Evolutionary conservation across 2,888 invertebrate species (phyloP).

Genomic region (Drosophila infuscata): DNA sequence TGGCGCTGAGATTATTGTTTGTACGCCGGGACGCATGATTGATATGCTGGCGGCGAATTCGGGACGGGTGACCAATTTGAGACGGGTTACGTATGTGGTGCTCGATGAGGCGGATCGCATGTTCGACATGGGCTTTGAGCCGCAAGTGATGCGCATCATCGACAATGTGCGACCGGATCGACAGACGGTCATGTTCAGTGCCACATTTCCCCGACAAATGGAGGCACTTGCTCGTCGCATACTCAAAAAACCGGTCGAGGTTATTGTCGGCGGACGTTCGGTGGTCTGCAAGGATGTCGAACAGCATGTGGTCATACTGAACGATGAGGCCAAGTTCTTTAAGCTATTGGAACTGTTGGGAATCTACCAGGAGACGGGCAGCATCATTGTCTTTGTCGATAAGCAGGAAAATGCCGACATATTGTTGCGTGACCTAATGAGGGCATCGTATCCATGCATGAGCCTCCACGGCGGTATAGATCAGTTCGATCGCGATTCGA

Average conservation of each 20-base stretch:
- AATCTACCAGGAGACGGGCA: slow-evolving; percentile 94
- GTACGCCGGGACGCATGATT: slow-evolving; percentile 99
- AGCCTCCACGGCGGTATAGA: slow-evolving; percentile 99
- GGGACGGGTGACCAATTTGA: slow-evolving; percentile 98
- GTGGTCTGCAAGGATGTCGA: slow-evolving; percentile 99
- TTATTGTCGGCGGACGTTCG: slow-evolving; percentile 98
- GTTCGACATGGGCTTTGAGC: slow-evolving; percentile 99
- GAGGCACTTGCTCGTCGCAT: slow-evolving; percentile 98
- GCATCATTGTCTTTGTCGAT: slow-evolving; percentile 98
- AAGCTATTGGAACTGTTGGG: slow-evolving; percentile 99
- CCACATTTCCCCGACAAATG: slow-evolving; percentile 99
- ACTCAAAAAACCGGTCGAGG: slow-evolving; percentile 97
- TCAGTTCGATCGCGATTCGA: slow-evolving; percentile 99
- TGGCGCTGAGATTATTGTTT: slow-evolving; percentile 99
- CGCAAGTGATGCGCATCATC: slow-evolving; percentile 94
- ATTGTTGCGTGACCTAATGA: slow-evolving; percentile 96
- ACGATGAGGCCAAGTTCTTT: slow-evolving; percentile 98
- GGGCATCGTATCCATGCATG: slow-evolving; percentile 98
- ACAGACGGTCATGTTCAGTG: slow-evolving; percentile 99
- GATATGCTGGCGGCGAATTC: slow-evolving; percentile 99
- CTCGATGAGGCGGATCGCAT: slow-evolving; percentile 99
- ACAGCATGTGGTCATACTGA: slow-evolving; percentile 96
- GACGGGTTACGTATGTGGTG: slow-evolving; percentile 98
- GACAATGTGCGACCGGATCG: slow-evolving; percentile 98
- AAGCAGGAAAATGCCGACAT: slow-evolving; percentile 99